A percentile compares a stretch with the other conserved stretches of the same genome.
phyloP scores from a whole-genome alignment of 2,888 invertebrate species.

The Zaprionus obscuricornis region DNA sequence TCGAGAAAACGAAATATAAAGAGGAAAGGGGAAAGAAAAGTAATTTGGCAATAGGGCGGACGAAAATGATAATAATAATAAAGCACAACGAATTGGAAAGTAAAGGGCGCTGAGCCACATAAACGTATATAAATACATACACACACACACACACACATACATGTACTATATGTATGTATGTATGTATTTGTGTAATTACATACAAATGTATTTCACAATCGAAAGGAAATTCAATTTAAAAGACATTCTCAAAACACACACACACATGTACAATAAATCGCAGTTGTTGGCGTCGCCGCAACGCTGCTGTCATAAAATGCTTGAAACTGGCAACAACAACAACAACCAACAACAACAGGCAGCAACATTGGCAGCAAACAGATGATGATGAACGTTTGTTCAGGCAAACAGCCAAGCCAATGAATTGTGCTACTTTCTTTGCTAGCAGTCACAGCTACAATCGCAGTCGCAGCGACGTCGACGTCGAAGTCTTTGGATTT shows the following conservation, averaged over 20 bases:
- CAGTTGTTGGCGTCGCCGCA: slow-evolving; percentile 22
- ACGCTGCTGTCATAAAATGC: slow-evolving; percentile 40
- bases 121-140: too few relatives aligned
- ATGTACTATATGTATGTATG: not conserved
- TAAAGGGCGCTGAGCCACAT: slow-evolving; percentile 62
- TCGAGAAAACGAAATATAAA: slow-evolving; percentile 6
- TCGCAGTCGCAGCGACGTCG: slow-evolving; percentile 29
- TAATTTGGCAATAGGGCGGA: slow-evolving; percentile 39
- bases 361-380: not conserved
- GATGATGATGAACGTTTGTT: slow-evolving; percentile 2
- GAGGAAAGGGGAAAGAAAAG: slow-evolving; percentile 27
- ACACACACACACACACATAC: not conserved
- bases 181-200: not conserved
- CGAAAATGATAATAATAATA: slow-evolving; percentile 27
- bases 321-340: slow-evolving; percentile 28
- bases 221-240: slow-evolving; percentile 64
- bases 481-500: slow-evolving; percentile 36
- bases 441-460: slow-evolving; percentile 29
- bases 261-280: slow-evolving; percentile 42
- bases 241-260: slow-evolving; percentile 39
- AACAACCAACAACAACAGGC: slow-evolving; percentile 1
- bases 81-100: slow-evolving; percentile 61
- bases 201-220: too few relatives aligned
- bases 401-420: slow-evolving; percentile 37
- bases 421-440: slow-evolving; percentile 78